These are phyloP conservation scores for Zaprionus bogoriensis DNA, from an alignment of 2,888 invertebrate species.

Conservation along the genomic window DNA sequence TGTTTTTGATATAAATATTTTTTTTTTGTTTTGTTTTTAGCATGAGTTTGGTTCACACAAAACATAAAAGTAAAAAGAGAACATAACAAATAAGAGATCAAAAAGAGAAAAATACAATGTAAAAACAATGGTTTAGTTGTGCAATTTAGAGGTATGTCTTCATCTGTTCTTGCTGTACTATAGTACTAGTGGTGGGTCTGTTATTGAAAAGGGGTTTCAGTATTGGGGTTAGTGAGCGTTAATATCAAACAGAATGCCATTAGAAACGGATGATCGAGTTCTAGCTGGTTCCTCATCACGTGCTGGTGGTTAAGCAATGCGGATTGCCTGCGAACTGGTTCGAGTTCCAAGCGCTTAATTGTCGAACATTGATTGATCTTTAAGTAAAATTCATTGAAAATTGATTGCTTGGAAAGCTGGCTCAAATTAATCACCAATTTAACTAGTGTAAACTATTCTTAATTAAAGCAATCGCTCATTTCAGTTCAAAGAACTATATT, in stretches of 20 bases:
- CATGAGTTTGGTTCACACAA: slow-evolving; percentile 62
- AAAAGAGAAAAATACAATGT: slow-evolving; percentile 62
- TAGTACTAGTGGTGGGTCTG: no score
- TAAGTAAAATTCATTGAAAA: no score
- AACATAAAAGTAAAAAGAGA: slow-evolving; percentile 75
- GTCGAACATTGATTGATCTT: no score
- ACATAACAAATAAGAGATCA: slow-evolving; percentile 76
- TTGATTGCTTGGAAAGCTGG: no score
- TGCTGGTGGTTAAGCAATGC: no score
- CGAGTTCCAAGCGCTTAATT: no score
- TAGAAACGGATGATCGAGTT: slow-evolving; percentile 22
- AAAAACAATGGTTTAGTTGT: slow-evolving; percentile 69
- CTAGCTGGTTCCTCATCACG: background rate
- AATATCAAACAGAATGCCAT: slow-evolving; percentile 28
- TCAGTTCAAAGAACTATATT: no score
- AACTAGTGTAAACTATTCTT: no score
- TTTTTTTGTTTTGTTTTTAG: slow-evolving; percentile 25
- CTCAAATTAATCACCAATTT: no score
- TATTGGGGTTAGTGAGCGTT: slow-evolving; percentile 34
- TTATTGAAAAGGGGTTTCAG: slow-evolving; percentile 19
- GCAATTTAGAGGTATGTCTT: slow-evolving; percentile 41
- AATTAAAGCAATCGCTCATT: no score
- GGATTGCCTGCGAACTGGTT: background rate
- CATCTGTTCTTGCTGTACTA: background rate
- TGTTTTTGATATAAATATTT: background rate